Evolutionary conservation across 30 jellyfish, hydroid and myxozoan species (phyloP).

Genomic region (Nemopilema nomurai): DNA sequence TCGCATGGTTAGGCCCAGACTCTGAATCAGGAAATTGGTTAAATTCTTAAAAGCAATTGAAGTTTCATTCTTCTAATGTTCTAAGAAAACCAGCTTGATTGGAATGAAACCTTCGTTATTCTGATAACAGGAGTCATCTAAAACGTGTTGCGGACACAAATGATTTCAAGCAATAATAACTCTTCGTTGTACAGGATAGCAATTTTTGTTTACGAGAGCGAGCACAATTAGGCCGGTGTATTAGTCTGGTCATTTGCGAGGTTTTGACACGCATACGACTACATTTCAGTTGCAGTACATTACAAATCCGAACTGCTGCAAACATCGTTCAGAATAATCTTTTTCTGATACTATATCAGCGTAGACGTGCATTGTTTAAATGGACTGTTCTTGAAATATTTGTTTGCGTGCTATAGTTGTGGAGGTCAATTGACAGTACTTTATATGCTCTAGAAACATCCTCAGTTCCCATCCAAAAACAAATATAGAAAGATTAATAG

Average conservation of each 20-base stretch:
- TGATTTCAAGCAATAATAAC: not conserved
- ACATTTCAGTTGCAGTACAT: not conserved
- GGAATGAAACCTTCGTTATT: not conserved
- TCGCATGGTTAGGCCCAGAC: conserved; percentile 62
- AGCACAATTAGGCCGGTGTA: conserved; percentile 34
- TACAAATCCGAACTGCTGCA: not conserved
- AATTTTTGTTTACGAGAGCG: conserved; percentile 27
- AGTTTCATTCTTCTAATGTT: not conserved
- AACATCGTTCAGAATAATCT: conserved; percentile 1
- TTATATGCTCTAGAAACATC: conserved; percentile 18
- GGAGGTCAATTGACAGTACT: conserved; percentile 19
- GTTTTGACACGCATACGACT: not conserved
- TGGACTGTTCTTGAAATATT: conserved; percentile 55
- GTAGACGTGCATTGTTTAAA: conserved; percentile 51
- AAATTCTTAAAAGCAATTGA: conserved; percentile 25
- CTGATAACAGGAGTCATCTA: not conserved
- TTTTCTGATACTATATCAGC: not conserved
- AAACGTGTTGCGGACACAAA: not conserved
- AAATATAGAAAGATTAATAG: not conserved
- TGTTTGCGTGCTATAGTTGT: conserved; percentile 63
- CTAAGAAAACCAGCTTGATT: not conserved
- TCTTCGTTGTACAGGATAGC: conserved; percentile 15
- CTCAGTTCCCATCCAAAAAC: not conserved
- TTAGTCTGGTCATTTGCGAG: conserved; percentile 19
- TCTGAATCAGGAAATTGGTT: conserved; percentile 34